Evolutionary conservation across 92 coral and sea anemone species (phyloP), one percentile per base, ranked within the genome.

Genomic region (Metridium senile): DNA sequence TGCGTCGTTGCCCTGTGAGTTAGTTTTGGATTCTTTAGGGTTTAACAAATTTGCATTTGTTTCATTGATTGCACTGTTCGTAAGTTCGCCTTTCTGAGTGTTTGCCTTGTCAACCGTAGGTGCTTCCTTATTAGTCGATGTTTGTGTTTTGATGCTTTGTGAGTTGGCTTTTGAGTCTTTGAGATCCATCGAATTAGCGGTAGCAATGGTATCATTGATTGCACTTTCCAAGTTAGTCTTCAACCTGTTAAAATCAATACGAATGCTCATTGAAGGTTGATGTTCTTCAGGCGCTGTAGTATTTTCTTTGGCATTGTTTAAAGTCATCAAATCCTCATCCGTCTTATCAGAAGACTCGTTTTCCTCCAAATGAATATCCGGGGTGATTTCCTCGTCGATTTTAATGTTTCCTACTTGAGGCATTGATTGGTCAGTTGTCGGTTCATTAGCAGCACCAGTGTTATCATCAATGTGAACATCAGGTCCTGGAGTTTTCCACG

Each of bases 201-300:
- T 3, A 28, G 69, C 7, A 29, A 21, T 16, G 1, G 45, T 13
- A 18, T 2, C 45, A 8, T 27, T 63, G 45, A 23, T 63, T 6
- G 16, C 22, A 28, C 45, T 63, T 30, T 27, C 39, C 43, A 28
- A 17, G 4, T 30, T 63, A 39, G 1, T 28, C 28, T 28, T 11
- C 20, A 63, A 30, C 45, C 21, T 31, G 27, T n/a, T 63, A 63
- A 63, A 63, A 63, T 63, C 69, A 63, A 63, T 63, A 20, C n/a
- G 43, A 3, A 63, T 63, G 10, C 27, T 29, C 43, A 63, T 1
- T 28, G 25, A 8, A 4, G 2, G 39, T 28, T 1, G 3, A 1
- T 29, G 21, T 13, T 31, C 69, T 22, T 61, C 19, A 6, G 32
- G 17, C 20, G 28, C 22, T 3, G 27, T 63, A 10, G 43, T 31